phyloP scores from a whole-genome alignment of 1,140 invertebrate species.

The Bombus polaris region DNA sequence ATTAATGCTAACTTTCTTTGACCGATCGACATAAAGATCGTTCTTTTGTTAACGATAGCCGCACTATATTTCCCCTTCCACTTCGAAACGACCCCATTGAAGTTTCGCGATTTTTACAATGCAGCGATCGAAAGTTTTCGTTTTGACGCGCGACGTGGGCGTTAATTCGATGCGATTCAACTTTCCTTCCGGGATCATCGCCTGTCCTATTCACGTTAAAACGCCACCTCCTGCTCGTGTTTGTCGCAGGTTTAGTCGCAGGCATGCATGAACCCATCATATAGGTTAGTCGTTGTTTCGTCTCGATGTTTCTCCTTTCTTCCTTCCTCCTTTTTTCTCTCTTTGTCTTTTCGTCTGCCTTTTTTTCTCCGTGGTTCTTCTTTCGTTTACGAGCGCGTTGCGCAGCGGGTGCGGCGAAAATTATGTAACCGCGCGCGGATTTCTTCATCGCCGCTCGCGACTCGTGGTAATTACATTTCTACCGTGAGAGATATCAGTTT shows the following conservation, averaged over 20 bases:
- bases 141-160: constrained; percentile 27
- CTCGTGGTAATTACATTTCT: constrained; percentile 24
- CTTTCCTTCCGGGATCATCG: constrained; percentile 80
- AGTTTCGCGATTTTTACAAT: constrained; percentile 3
- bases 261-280: constrained; percentile 63
- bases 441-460: constrained; percentile 36
- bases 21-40: background rate
- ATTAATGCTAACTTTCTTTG: background rate
- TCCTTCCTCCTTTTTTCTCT: background rate
- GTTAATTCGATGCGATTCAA: constrained; percentile 74
- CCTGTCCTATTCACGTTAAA: constrained; percentile 58
- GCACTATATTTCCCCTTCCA: background rate
- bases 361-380: constrained; percentile 1
- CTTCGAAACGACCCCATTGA: background rate
- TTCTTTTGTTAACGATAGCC: background rate
- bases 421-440: constrained; percentile 44
- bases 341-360: constrained; percentile 22
- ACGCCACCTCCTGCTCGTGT: constrained; percentile 41
- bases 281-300: constrained; percentile 66
- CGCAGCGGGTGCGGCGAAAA: constrained; percentile 34
- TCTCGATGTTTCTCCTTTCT: background rate
- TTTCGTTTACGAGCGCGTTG: constrained; percentile 17
- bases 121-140: constrained; percentile 38
- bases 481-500: constrained; percentile 31
- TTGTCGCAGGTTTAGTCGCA: constrained; percentile 47